Evolutionary conservation across 2,888 invertebrate species (phyloP).

Genomic region (Chloroclysta siterata): DNA sequence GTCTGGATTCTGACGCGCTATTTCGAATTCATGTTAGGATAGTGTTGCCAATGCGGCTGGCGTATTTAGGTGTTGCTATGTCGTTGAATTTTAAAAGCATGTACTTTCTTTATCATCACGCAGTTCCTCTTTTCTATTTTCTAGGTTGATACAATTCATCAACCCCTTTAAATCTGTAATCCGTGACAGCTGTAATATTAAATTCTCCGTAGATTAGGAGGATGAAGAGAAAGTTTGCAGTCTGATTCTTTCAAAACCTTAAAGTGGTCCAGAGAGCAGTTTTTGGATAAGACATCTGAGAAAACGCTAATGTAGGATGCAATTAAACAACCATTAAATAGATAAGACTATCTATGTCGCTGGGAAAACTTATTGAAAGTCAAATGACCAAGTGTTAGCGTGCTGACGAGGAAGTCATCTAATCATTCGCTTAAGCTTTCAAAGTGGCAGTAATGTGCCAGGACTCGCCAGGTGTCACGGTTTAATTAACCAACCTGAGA

Average conservation of each 20-base stretch:
- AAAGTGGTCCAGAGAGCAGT: not conserved
- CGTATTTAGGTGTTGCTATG: slow-evolving; percentile 7
- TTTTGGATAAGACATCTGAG: not conserved
- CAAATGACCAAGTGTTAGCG: slow-evolving; percentile 15
- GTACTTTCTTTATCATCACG: slow-evolving; percentile 1
- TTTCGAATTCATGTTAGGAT: slow-evolving; percentile 31
- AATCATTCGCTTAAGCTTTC: slow-evolving; percentile 23
- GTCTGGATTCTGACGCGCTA: slow-evolving; percentile 31
- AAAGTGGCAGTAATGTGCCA: slow-evolving; percentile 28
- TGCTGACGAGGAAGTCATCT: slow-evolving; percentile 22
- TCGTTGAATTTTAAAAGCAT: not conserved
- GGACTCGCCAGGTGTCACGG: slow-evolving; percentile 21
- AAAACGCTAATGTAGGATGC: not conserved
- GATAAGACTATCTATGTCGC: not conserved
- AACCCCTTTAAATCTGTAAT: too few relatives aligned
- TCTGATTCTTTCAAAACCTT: not conserved
- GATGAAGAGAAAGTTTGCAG: too few relatives aligned
- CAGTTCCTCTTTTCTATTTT: not conserved
- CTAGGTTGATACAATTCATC: too few relatives aligned
- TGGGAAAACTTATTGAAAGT: slow-evolving; percentile 12
- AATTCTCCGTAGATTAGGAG: too few relatives aligned
- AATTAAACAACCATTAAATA: not conserved
- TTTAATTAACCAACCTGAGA: slow-evolving; percentile 16
- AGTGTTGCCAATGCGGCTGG: slow-evolving; percentile 25
- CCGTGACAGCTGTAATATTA: too few relatives aligned